These are phyloP conservation scores for Sminthurinus aureus DNA, from an alignment of 2,888 invertebrate genomes.

Conservation along the genomic window DNA sequence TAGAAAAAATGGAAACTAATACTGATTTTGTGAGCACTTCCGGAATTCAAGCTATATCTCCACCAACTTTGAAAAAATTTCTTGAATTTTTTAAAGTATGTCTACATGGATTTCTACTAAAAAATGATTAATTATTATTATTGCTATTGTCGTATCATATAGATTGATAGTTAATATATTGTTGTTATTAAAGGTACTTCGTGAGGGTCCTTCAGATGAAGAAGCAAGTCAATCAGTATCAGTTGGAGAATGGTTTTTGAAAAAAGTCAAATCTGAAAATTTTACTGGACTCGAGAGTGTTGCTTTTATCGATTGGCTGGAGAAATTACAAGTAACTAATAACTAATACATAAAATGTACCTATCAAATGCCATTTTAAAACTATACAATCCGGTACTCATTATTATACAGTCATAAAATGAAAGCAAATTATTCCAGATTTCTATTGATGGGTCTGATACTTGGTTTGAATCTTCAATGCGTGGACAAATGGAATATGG, in stretches of 20 bases:
- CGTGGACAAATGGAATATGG: slow-evolving; percentile 70
- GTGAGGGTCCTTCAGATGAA: slow-evolving; percentile 22
- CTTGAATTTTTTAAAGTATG: not conserved
- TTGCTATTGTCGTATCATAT: too few relatives aligned
- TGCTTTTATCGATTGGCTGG: slow-evolving; percentile 28
- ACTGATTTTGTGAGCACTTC: slow-evolving; percentile 14
- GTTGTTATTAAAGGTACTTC: not conserved
- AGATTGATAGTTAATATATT: not conserved
- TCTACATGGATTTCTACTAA: too few relatives aligned
- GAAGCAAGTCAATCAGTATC: slow-evolving; percentile 5
- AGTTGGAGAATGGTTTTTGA: slow-evolving; percentile 36
- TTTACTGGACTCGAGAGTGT: not conserved
- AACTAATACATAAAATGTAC: not conserved
- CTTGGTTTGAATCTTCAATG: slow-evolving; percentile 74
- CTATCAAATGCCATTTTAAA: not conserved
- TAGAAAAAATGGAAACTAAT: slow-evolving; percentile 23
- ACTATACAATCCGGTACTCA: not conserved
- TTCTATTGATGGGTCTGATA: slow-evolving; percentile 70
- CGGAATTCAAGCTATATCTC: slow-evolving; percentile 1
- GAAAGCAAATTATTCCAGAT: slow-evolving; percentile 60
- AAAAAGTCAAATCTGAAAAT: slow-evolving; percentile 18
- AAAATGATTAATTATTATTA: too few relatives aligned
- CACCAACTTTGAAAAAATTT: slow-evolving; percentile 21
- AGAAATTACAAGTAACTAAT: slow-evolving; percentile 20
- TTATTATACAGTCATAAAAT: not conserved